Evolutionary conservation across 2,888 invertebrate genomes (phyloP).

Genomic region (Tetranychus piercei): DNA sequence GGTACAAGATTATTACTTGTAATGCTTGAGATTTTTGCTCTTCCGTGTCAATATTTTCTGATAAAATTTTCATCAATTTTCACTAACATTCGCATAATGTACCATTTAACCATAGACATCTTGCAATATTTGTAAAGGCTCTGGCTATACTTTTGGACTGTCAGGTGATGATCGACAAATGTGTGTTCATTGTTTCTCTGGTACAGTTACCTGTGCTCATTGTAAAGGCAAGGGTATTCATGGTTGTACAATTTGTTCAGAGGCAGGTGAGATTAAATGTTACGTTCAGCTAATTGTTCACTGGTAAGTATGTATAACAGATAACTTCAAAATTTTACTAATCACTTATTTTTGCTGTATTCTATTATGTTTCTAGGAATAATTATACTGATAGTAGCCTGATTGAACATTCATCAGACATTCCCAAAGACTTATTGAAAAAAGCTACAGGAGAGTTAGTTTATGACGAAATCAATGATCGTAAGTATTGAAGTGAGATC

Average conservation of each 20-base stretch:
- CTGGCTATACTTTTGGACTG: too few relatives aligned
- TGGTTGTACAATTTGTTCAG: not conserved
- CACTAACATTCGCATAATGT: too few relatives aligned
- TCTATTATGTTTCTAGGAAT: not conserved
- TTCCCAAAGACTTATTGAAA: conserved; percentile 36
- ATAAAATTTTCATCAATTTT: too few relatives aligned
- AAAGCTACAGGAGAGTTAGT: conserved; percentile 37
- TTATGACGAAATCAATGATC: conserved; percentile 36
- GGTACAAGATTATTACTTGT: not conserved
- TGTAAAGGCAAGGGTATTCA: not conserved
- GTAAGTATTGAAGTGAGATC: conserved; percentile 26
- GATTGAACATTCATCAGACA: conserved; percentile 30
- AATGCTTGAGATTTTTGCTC: not conserved
- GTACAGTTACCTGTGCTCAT: not conserved
- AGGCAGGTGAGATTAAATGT: not conserved
- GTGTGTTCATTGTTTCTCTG: not conserved
- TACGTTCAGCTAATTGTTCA: not conserved
- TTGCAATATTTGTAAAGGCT: too few relatives aligned
- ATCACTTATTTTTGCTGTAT: not conserved
- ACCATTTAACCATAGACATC: too few relatives aligned
- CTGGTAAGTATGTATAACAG: not conserved
- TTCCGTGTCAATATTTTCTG: not conserved
- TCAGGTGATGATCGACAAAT: not conserved
- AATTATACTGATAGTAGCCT: conserved; percentile 34
- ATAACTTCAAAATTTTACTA: not conserved